Percentiles rank a stretch among this genome's conserved stretches.
phyloP scores from a whole-genome alignment of 2,888 invertebrate genomes.

The Hoplodrina ambigua region DNA sequence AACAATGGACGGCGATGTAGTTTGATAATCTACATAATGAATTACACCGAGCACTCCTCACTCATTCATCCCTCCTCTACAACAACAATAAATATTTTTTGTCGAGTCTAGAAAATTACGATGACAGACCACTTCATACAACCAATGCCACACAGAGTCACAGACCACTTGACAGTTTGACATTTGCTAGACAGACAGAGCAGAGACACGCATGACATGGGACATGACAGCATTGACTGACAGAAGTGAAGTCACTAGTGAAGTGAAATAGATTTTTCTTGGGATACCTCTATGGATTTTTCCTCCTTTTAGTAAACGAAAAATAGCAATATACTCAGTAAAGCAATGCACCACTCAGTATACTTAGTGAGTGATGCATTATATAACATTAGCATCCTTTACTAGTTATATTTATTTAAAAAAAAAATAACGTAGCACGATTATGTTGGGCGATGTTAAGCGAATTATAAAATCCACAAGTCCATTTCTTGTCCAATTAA shows the following conservation, averaged over 20 bases:
- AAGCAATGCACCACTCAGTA: too few relatives aligned
- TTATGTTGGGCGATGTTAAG: too few relatives aligned
- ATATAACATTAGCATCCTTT: too few relatives aligned
- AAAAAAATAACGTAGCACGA: too few relatives aligned
- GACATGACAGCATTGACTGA: conserved; percentile 19
- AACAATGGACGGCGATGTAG: conserved; percentile 80
- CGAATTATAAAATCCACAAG: too few relatives aligned
- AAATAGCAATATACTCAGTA: too few relatives aligned
- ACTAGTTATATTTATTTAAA: too few relatives aligned
- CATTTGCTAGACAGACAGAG: conserved; percentile 4
- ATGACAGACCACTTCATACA: not conserved
- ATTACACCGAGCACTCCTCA: conserved; percentile 71
- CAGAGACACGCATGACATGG: conserved; percentile 31
- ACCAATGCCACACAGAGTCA: not conserved
- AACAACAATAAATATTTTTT: conserved; percentile 50
- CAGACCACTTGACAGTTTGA: not conserved
- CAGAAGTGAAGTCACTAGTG: not conserved
- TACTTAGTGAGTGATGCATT: too few relatives aligned
- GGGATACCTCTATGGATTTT: too few relatives aligned
- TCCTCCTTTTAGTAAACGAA: too few relatives aligned
- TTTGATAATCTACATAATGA: conserved; percentile 85
- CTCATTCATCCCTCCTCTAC: conserved; percentile 75
- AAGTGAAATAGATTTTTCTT: too few relatives aligned
- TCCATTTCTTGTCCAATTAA: too few relatives aligned
- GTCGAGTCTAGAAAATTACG: conserved; percentile 12